A percentile compares a stretch with the other conserved stretches of the same genome.
Evolutionary conservation across 2,113 vertebrate species (phyloP).

Genomic region (Probosciger aterrimus): DNA sequence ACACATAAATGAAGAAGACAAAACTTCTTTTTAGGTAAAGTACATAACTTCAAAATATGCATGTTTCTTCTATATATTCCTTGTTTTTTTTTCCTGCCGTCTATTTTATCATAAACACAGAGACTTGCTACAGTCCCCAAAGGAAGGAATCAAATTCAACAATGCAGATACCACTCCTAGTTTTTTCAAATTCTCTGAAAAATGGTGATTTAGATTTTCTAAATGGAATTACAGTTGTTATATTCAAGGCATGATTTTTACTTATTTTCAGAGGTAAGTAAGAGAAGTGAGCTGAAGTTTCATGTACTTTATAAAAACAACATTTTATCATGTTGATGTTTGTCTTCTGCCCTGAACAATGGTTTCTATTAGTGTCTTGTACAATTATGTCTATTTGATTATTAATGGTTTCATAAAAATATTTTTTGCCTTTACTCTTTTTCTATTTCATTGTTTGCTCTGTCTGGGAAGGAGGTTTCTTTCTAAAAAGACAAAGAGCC

Average conservation of each 20-base stretch:
- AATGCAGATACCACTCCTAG: not conserved
- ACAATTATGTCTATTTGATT: not conserved
- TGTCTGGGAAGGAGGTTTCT: not conserved
- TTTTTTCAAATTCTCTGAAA: not conserved
- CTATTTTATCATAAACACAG: not conserved
- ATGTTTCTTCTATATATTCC: not conserved
- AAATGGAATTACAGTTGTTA: not conserved
- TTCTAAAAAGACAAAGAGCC: conserved; percentile 15
- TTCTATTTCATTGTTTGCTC: not conserved
- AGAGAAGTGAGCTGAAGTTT: not conserved
- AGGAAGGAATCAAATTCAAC: not conserved
- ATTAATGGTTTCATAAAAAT: not conserved
- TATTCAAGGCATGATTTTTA: not conserved
- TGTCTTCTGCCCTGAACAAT: not conserved
- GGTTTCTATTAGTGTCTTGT: not conserved
- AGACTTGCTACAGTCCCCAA: not conserved
- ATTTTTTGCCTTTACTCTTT: not conserved
- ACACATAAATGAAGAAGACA: not conserved
- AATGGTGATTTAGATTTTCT: not conserved
- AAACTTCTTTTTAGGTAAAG: not conserved
- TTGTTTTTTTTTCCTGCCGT: not conserved
- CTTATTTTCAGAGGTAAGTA: not conserved
- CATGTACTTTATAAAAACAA: not conserved
- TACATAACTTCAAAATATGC: not conserved
- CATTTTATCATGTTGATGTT: not conserved